These are phyloP conservation scores for Bilobella aurantiaca DNA, from an alignment of 1,140 invertebrate species.

Conservation along the genomic window DNA sequence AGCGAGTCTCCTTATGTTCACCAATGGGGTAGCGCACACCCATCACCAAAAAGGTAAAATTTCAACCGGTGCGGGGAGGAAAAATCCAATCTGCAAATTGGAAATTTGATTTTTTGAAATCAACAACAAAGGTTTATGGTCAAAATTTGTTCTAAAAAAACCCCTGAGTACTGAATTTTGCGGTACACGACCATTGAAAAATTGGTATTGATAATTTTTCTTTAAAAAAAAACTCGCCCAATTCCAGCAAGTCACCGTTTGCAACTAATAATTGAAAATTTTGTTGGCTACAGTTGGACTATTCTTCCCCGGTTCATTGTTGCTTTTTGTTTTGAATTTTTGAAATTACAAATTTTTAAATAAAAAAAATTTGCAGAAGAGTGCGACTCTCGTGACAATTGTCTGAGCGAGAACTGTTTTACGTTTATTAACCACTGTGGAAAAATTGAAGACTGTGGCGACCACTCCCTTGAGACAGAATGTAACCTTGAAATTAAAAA, in stretches of 20 bases:
- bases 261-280: too few relatives aligned
- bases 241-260: too few relatives aligned
- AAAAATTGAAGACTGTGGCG: not conserved
- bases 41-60: not conserved
- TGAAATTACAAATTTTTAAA: too few relatives aligned
- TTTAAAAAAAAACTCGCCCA: too few relatives aligned
- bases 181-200: too few relatives aligned
- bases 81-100: too few relatives aligned
- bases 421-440: constrained; percentile 8
- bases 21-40: constrained; percentile 39
- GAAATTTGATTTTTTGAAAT: not conserved
- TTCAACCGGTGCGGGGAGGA: too few relatives aligned
- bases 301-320: too few relatives aligned
- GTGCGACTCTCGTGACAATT: constrained; percentile 3
- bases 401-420: constrained; percentile 2
- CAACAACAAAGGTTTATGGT: not conserved
- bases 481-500: constrained; percentile 43
- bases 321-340: too few relatives aligned
- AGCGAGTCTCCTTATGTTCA: constrained; percentile 42
- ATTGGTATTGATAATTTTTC: too few relatives aligned
- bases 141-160: not conserved
- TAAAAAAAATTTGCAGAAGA: constrained; percentile 1
- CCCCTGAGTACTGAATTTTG: too few relatives aligned
- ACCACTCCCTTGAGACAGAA: constrained; percentile 35
- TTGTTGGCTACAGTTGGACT: too few relatives aligned